Evolutionary conservation across 2,888 invertebrate genomes (phyloP).

Genomic region (Torymus aiolomorphi): DNA sequence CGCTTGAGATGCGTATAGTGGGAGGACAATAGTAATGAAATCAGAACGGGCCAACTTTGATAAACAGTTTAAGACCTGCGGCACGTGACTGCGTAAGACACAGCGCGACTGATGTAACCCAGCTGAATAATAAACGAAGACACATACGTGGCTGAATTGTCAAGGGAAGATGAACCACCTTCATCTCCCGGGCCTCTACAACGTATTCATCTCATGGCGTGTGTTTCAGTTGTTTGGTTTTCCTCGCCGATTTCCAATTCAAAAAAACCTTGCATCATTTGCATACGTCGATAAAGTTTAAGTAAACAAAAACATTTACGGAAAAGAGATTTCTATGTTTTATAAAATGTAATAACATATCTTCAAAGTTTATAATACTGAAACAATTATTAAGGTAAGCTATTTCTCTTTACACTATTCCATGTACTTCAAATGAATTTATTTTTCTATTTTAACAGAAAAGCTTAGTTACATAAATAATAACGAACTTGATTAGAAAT

Average conservation of each 20-base stretch:
- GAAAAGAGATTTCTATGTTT: too few relatives aligned
- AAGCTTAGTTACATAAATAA: too few relatives aligned
- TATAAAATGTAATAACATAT: too few relatives aligned
- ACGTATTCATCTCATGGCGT: not conserved
- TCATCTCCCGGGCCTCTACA: not conserved
- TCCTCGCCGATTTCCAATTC: not conserved
- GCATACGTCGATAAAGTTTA: not conserved
- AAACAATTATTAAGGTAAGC: too few relatives aligned
- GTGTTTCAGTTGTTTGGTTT: not conserved
- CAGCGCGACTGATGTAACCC: conserved; percentile 61
- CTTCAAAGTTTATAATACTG: too few relatives aligned
- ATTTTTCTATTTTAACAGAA: too few relatives aligned
- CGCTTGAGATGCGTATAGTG: not conserved
- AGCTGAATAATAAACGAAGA: conserved; percentile 67
- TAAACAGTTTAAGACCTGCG: conserved; percentile 65
- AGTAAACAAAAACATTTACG: too few relatives aligned
- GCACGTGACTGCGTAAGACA: conserved; percentile 63
- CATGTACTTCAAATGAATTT: too few relatives aligned
- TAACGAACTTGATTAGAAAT: too few relatives aligned
- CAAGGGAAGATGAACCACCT: conserved; percentile 57
- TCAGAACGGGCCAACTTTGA: conserved; percentile 62
- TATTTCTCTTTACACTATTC: too few relatives aligned
- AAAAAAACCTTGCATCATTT: conserved; percentile 6
- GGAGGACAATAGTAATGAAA: conserved; percentile 63
- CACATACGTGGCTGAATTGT: conserved; percentile 62